Base-by-base conservation (phyloP, 2,888 invertebrate genomes). In the Ormyrus nitidulus region DNA sequence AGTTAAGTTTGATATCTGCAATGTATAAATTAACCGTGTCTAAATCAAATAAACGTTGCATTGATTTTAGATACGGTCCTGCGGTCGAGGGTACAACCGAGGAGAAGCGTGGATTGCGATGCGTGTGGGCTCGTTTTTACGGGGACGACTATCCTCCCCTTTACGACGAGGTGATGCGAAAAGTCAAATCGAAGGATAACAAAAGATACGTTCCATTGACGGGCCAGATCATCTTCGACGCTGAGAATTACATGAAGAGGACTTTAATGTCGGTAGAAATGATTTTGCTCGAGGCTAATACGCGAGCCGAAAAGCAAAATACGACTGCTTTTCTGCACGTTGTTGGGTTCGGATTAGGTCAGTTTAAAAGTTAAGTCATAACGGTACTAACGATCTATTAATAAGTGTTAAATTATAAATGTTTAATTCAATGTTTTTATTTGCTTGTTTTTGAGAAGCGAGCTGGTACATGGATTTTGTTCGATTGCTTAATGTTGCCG, bases 241-340 rank as follows among this genome's bases (percentile, higher is more conserved):
- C 90, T 34, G 87, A 89, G 56, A 89, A 89, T 77, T 91, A 89
- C 80, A 88, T 88, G 86, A 91, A 91, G 82, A 84, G 91, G 44
- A 87, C 87, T 0, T 83, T 90, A 0, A 84, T 91, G 13, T 88
- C 90, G 3, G 89, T 94, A 5, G 95, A 95, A 83, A 92, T 93
- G 9, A 90, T 94, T 49, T 86, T 95, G 1, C 84, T 94, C 13
- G 95, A 95, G 79, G 93, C 94, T 0, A 92, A 94, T 80, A 88
- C 91, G 0, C 90, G 94, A n/a, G 94, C 93, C 0, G 88, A 88
- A 10, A 89, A 89, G 0, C 90, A 87, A 4, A 91, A 89, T 46
- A 93, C 91, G 54, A 89, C 91, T 7, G 94, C 94, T 0, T 95
- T 92, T 84, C 84, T 95, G 0, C 94, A 95, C 87, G 92, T 95